These are phyloP conservation scores for Acropora tenuis DNA, from an alignment of 64 coral and sea anemone species.

Conservation along the genomic window DNA sequence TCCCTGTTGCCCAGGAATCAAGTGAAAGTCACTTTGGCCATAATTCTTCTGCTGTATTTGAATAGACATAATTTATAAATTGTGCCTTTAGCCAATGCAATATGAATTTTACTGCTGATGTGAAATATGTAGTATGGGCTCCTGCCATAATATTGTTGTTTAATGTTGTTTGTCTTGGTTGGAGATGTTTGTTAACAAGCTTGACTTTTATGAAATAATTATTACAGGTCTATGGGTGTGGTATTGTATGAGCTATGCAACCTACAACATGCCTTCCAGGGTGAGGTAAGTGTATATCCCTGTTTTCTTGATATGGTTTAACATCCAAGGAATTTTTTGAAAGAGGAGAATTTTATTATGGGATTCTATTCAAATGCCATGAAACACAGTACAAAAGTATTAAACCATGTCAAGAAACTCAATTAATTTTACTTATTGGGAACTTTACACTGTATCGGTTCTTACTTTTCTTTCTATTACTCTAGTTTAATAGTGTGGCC, in stretches of 20 bases:
- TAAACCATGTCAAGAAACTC: no score
- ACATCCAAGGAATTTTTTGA: neutral
- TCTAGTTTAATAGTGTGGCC: no score
- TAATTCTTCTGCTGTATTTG: no score
- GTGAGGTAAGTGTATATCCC: constrained; percentile 61
- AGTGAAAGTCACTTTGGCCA: no score
- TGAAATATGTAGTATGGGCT: neutral
- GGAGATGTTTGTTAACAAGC: neutral
- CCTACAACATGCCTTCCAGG: constrained; percentile 87
- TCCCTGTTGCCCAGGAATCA: no score
- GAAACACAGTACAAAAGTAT: no score
- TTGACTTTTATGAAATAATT: neutral
- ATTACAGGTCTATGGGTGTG: constrained; percentile 88
- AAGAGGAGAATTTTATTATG: neutral
- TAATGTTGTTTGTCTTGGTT: neutral
- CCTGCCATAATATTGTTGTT: neutral
- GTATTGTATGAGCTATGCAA: constrained; percentile 92
- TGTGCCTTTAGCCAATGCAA: neutral
- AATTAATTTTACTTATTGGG: no score
- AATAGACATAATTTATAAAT: neutral
- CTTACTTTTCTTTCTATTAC: no score
- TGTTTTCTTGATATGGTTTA: neutral
- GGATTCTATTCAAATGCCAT: no score
- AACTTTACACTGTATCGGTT: no score
- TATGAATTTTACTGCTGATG: neutral